phyloP scores from a whole-genome alignment of 2,888 invertebrate genomes.

The Lottia gigantea region DNA sequence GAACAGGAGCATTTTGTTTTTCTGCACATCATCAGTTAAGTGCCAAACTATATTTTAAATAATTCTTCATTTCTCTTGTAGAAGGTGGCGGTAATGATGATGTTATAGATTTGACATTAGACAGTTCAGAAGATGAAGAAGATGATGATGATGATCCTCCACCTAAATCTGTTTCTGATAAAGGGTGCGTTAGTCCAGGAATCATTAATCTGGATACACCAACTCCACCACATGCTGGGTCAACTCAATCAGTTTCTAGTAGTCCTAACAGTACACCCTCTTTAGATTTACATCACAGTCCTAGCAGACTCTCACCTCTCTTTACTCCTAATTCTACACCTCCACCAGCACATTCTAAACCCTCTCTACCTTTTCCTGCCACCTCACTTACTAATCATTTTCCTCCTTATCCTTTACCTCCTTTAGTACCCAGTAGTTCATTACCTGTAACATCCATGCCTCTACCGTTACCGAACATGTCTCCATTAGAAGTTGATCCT shows the following conservation, averaged over 20 bases:
- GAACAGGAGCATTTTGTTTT: too few relatives aligned
- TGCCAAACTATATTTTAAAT: too few relatives aligned
- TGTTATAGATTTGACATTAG: constrained; percentile 61
- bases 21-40: too few relatives aligned
- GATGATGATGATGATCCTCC: constrained; percentile 29
- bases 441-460: neutral
- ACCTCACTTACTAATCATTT: constrained; percentile 14
- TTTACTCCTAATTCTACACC: constrained; percentile 27
- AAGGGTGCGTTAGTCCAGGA: constrained; percentile 52
- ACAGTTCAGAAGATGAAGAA: constrained; percentile 61
- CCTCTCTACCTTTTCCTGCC: constrained; percentile 25
- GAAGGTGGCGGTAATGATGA: constrained; percentile 42
- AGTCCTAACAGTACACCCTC: constrained; percentile 28
- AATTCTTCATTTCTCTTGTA: neutral
- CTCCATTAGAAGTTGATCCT: constrained; percentile 26
- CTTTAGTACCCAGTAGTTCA: neutral
- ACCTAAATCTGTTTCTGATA: constrained; percentile 23
- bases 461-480: constrained; percentile 25
- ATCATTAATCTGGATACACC: constrained; percentile 51
- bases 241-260: constrained; percentile 28
- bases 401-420: constrained; percentile 1
- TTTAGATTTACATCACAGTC: constrained; percentile 30
- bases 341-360: constrained; percentile 17
- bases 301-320: constrained; percentile 36
- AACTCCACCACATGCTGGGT: constrained; percentile 25